These are phyloP conservation scores for Drosophila willistoni DNA, from an alignment of 1,140 invertebrate species.

Conservation along the genomic window DNA sequence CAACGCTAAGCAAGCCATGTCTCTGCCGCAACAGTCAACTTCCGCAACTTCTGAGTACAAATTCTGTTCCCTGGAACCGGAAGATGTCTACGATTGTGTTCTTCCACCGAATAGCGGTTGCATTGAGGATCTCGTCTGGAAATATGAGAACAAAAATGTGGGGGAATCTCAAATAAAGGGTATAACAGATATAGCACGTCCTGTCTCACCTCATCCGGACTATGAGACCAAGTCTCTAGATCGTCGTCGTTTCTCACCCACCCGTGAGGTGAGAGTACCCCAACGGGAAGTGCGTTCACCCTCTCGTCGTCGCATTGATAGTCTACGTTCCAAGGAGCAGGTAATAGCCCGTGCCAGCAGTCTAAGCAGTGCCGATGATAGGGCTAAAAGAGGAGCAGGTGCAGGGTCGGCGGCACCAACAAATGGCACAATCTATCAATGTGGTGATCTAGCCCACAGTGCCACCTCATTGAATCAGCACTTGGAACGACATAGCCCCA, in stretches of 20 bases:
- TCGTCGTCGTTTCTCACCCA: constrained; percentile 74
- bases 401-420: constrained; percentile 32
- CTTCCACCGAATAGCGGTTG: constrained; percentile 43
- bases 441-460: constrained; percentile 76
- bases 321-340: constrained; percentile 60
- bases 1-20: constrained; percentile 66
- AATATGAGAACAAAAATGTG: constrained; percentile 65
- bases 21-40: constrained; percentile 45
- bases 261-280: constrained; percentile 73
- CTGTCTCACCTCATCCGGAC: constrained; percentile 49
- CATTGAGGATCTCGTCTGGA: constrained; percentile 77
- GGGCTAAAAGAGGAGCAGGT: constrained; percentile 52
- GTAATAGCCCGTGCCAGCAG: constrained; percentile 85
- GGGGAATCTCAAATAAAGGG: constrained; percentile 19
- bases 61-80: constrained; percentile 47
- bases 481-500: constrained; percentile 72
- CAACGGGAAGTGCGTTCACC: constrained; percentile 86
- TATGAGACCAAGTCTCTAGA: constrained; percentile 23
- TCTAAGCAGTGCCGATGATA: constrained; percentile 85
- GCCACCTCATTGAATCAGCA: constrained; percentile 69
- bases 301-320: constrained; percentile 86
- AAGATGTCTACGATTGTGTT: constrained; percentile 59
- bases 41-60: constrained; percentile 32
- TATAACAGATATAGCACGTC: constrained; percentile 67
- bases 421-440: constrained; percentile 74